Evolutionary conservation across 2,113 vertebrate species (phyloP).

Genomic region (Bos indicus): DNA sequence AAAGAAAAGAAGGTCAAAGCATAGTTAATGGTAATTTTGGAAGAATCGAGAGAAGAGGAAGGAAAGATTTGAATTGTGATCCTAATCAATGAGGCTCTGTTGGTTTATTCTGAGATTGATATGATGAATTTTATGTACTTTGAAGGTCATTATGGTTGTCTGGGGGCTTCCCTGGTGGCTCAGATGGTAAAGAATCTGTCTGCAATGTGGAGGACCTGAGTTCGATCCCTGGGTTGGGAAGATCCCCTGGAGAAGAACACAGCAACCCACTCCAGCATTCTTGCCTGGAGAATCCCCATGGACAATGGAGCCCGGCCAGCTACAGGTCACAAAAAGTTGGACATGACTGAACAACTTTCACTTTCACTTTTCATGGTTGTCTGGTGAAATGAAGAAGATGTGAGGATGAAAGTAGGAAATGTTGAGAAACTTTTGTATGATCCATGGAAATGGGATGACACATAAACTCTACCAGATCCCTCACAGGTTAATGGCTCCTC

Average conservation of each 20-base stretch:
- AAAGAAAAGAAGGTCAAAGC: background rate
- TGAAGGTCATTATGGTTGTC: background rate
- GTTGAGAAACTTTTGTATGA: background rate
- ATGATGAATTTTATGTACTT: background rate
- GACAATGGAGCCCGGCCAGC: background rate
- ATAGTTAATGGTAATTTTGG: background rate
- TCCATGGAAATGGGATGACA: background rate
- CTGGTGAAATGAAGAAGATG: background rate
- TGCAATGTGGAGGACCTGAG: background rate
- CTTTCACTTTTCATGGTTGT: background rate
- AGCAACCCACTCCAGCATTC: background rate
- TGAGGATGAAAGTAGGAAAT: background rate
- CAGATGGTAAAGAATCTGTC: background rate
- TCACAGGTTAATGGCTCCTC: background rate
- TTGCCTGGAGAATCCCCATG: background rate
- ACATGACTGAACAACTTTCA: background rate
- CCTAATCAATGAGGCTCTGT: background rate
- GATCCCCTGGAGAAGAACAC: background rate
- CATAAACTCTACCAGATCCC: too few species aligned
- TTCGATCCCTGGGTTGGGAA: background rate
- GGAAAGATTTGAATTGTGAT: background rate
- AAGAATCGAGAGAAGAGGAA: accelerated
- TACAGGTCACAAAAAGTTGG: background rate
- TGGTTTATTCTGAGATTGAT: background rate
- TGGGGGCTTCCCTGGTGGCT: background rate